These are phyloP conservation scores for Apeltes quadracus DNA, from an alignment of 2,113 vertebrate species.

Conservation along the genomic window DNA sequence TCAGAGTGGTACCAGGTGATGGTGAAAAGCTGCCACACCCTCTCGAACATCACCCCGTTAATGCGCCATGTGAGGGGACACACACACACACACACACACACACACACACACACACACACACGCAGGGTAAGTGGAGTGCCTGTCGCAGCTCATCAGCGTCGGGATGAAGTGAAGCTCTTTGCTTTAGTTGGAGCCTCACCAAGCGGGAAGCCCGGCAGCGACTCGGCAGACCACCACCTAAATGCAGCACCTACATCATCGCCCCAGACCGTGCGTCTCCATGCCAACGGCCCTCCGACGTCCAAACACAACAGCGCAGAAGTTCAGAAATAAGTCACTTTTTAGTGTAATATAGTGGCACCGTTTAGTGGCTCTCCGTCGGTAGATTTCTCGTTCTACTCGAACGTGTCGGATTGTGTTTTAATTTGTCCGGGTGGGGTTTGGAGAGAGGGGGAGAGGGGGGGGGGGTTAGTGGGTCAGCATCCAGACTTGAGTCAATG, in stretches of 20 bases:
- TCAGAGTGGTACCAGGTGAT: conserved; percentile 55
- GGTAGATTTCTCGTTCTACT: conserved; percentile 6
- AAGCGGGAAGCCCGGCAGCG: conserved; percentile 50
- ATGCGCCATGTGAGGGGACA: conserved; percentile 25
- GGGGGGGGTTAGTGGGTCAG: conserved; percentile 43
- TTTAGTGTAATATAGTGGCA: neutral
- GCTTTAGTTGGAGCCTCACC: conserved; percentile 68
- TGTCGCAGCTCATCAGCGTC: conserved; percentile 71
- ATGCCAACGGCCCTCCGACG: conserved; percentile 1
- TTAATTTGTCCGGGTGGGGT: conserved; percentile 58
- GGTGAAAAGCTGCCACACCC: conserved; percentile 33
- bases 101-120: conserved; percentile 11
- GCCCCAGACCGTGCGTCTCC: conserved; percentile 22
- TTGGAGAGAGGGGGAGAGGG: too few species aligned
- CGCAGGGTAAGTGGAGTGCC: conserved; percentile 48
- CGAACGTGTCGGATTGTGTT: conserved; percentile 47
- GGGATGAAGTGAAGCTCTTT: conserved; percentile 60
- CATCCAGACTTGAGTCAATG: conserved; percentile 57
- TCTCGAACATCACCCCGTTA: conserved; percentile 40
- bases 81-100: conserved; percentile 11
- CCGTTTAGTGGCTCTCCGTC: conserved; percentile 33
- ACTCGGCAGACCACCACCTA: conserved; percentile 42
- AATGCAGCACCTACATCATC: conserved; percentile 14
- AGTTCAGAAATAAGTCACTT: conserved; percentile 11
- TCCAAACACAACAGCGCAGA: conserved; percentile 48